Base-by-base conservation (phyloP, 1,140 invertebrate species). In the Lepidurus apus region DNA sequence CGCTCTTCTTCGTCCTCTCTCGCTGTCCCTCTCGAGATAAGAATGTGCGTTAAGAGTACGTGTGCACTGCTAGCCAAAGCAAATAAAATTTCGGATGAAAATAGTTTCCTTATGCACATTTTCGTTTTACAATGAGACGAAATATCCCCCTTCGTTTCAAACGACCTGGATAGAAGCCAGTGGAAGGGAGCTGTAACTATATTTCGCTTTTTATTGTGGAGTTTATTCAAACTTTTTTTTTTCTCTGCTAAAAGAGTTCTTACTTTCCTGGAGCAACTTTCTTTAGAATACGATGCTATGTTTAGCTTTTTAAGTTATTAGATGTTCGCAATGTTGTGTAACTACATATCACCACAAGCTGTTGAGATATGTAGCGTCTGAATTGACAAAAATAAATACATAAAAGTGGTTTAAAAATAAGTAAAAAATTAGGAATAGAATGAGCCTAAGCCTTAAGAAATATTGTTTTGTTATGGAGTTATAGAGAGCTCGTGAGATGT, bases 1-100 rank as follows among this genome's bases (percentile, higher is more conserved):
- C 1, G 34, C 34, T 34, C 34, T 26, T 26, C 26, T 26, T 26
- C 26, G 26, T 26, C 26, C 1, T 34, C 34, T 34, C 34, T 34
- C 34, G 2, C 34, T 34, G 0, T 34, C 34, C 3, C 34, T 34
- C 34, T 34, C 34, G 34, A 34, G 34, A 34, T 34, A 65, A 65
- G 53, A 65, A 65, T 65, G 17, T 65, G 6, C 53, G 17, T 65
- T 65, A 34, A 34, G 53, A 21, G 53, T 65, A 65, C 53, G 21
- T 17, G 8, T n/a, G 53, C 13, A 65, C 53, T 21, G 53, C 17
- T 17, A 17, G 53, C 53, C 53, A 65, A 65, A 21, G 21, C 9
- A 65, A 65, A 65, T 65, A 65, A 65, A 65, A 65, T 65, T 17
- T 65, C 10, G 8, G 53, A 65, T 21, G 53, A 65, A 65, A 65